Evolutionary conservation across 1,140 invertebrate species (phyloP).

Genomic region (Diplogasteroides magnus): DNA sequence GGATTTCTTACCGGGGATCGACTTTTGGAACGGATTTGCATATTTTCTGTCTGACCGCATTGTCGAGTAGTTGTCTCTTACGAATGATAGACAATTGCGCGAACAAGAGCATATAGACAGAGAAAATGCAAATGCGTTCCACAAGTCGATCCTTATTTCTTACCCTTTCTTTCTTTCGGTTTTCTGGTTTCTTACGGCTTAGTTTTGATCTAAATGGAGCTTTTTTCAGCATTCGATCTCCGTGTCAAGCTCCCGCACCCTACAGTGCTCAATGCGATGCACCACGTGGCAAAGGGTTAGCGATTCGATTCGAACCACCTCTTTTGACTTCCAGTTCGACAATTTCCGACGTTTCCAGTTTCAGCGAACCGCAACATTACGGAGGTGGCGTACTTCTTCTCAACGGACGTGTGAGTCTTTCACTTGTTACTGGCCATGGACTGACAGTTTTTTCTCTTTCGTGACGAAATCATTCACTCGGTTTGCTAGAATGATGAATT

Average conservation of each 20-base stretch:
- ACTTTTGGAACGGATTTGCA: no score
- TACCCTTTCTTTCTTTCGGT: no score
- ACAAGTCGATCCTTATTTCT: no score
- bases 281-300: slow-evolving; percentile 3
- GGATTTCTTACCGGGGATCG: no score
- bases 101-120: no score
- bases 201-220: no score
- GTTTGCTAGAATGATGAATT: not conserved
- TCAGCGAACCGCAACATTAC: not conserved
- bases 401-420: slow-evolving; percentile 17
- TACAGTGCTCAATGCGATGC: slow-evolving; percentile 4
- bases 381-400: slow-evolving; percentile 12
- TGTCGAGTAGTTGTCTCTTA: no score
- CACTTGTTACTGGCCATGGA: not conserved
- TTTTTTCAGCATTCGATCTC: slow-evolving; percentile 20
- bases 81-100: no score
- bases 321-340: not conserved
- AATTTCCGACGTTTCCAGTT: not conserved
- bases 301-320: not conserved
- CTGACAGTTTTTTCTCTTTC: not conserved
- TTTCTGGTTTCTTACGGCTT: no score
- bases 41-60: no score
- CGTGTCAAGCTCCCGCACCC: slow-evolving; percentile 15
- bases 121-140: no score
- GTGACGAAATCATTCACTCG: not conserved